Conservation (phyloP, 2,113 vertebrate species). For the Narcine bancroftii region DNA sequence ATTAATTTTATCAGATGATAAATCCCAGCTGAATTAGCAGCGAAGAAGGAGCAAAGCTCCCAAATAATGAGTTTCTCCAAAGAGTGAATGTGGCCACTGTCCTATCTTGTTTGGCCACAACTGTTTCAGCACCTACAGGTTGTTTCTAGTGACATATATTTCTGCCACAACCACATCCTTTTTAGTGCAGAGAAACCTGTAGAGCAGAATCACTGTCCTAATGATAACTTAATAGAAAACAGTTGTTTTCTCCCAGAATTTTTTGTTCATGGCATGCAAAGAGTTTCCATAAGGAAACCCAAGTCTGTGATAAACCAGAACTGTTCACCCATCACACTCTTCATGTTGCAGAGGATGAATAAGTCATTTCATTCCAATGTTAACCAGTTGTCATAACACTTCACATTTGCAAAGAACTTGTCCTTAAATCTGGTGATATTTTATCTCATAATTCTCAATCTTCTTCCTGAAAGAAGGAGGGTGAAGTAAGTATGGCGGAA, state of each 20-base stretch:
- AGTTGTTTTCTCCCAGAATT: neutral
- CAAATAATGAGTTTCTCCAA: neutral
- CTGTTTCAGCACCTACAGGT: neutral
- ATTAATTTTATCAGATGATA: neutral
- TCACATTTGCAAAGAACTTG: no score
- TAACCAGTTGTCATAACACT: neutral
- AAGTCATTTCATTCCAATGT: neutral
- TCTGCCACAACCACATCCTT: slow-evolving; percentile 17
- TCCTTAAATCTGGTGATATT: no score
- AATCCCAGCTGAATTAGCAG: neutral
- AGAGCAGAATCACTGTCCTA: neutral
- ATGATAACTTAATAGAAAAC: no score
- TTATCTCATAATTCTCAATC: no score
- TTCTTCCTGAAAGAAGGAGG: no score
- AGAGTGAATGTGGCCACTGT: neutral
- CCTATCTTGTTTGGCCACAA: neutral
- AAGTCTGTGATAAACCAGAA: neutral
- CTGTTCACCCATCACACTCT: neutral
- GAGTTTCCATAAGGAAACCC: neutral
- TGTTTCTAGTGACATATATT: neutral
- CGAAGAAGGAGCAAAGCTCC: no score
- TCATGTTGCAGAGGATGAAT: neutral
- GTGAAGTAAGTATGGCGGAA: no score
- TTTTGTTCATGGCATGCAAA: neutral
- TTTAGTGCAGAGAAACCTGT: neutral